Evolutionary conservation across 2,888 invertebrate genomes (phyloP), one percentile per base, ranked within the genome.

Genomic region (Phyllotreta cruciferae): DNA sequence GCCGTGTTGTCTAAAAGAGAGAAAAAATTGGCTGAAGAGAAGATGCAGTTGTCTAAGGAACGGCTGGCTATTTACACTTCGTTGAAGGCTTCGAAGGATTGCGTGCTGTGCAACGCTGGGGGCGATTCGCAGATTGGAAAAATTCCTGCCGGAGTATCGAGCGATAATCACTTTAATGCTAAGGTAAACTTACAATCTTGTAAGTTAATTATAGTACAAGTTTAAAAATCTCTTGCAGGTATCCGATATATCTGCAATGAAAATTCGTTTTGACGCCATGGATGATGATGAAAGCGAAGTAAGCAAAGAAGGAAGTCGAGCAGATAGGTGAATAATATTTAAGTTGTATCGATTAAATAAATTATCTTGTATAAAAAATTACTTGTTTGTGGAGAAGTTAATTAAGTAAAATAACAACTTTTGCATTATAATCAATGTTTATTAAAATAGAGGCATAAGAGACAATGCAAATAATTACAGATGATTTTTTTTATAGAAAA

Each of bases 1-100:
- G 79, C 83, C 2, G 84, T 85, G 0, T 72, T 88, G 11, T 83
- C 85, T 13, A 74, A 78, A 8, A 82, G 87, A 70, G 87, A 88
- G 67, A 86, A 86, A 70, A 85, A 86, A 69, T 82, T 88, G 39
- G 85, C 87, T 0, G 85, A 83, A 75, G 87, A 88, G 70, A 87
- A 88, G 75, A 83, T 87, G 0, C 79, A 82, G 1, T 71, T 87
- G 7, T 87, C 87, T 0, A 84, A 85, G 70, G 87, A 88, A 74
- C 81, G 87, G 68, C 71, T 87, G 57, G 81, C 80, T 60, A 75
- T 87, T 34, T 86, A 87, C 66, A 85, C 84, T 49, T 82, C 85
- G 61, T 80, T 82, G 62, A 85, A 83, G 70, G 82, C 84, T 55
- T 69, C 68, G 1, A 80, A 84, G 37, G 73, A 70, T 53, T 81